Base-by-base conservation (phyloP, 2,888 invertebrate genomes). In the Diogma glabrata region DNA sequence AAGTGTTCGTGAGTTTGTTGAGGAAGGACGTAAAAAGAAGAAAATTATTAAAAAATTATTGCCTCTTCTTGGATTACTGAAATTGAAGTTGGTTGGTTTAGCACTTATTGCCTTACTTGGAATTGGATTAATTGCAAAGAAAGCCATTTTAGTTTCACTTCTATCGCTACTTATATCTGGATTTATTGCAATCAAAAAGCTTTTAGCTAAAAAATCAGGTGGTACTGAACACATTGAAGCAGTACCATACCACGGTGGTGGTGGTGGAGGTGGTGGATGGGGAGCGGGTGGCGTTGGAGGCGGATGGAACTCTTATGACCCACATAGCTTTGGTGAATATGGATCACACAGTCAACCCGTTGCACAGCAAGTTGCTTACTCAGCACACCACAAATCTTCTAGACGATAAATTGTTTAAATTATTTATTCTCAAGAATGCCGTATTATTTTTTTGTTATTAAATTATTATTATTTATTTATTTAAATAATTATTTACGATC, bases 1-100 rank as follows among this genome's bases (percentile, higher is more conserved):
- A 51, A 74, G 74, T 58, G 71, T 76, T 56, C 70, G 75, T 47
- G 73, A 75, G 51, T 64, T 74, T 59, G 70, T 77, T 48, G 73
- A 74, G 51, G 79, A 79, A 71, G 78, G 77, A 38, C 76, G 80
- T 59, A 77, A 75, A 53, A 77, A 75, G 69, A 78, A 77, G 71
- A 71, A 70, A 62, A 60, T 75, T 40, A 53, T 78, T 57, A 74
- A 74, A 62, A 69, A 73, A 57, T 61, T 80, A 45, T 61, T 79
- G 55, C 79, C 80, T 17, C 66, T 80, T 52, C 62, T 80, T 53
- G 61, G 78, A 58, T 76, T 73, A 23, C 69, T 79, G 47, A 79
- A 79, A 64, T 68, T 77, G 59, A 80, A 81, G 63, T 63, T 79
- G 55, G 75, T 73, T 43, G 67, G 72, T 3, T 64, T 80, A 52